Evolutionary conservation across 2,888 invertebrate species (phyloP).

Genomic region (Acronicta psi): DNA sequence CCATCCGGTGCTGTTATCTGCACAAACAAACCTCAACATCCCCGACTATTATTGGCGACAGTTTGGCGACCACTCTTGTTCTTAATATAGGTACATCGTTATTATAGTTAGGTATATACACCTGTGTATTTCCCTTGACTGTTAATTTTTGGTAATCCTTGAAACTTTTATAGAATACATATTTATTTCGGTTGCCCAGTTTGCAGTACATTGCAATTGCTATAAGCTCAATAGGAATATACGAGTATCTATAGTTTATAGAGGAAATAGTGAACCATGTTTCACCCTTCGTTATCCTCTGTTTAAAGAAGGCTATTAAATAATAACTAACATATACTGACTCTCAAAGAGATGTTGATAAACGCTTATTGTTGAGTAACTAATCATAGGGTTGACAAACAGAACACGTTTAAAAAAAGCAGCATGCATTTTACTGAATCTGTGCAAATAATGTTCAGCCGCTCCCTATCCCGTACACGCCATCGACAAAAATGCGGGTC

Average conservation of each 20-base stretch:
- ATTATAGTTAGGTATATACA: constrained; percentile 25
- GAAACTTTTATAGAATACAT: no score
- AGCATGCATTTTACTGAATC: constrained; percentile 26
- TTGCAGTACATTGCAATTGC: no score
- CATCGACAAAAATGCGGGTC: constrained; percentile 12
- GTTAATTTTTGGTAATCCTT: no score
- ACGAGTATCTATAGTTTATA: no score
- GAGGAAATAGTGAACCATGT: no score
- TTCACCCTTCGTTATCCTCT: no score
- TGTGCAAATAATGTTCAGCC: constrained; percentile 30
- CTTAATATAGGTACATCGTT: constrained; percentile 42
- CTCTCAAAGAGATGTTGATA: no score
- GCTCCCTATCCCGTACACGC: background rate
- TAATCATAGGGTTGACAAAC: constrained; percentile 25
- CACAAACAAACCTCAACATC: constrained; percentile 72
- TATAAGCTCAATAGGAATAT: constrained; percentile 2
- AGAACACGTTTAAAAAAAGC: constrained; percentile 18
- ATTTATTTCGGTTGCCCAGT: no score
- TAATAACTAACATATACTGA: no score
- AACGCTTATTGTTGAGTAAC: no score
- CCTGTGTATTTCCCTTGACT: constrained; percentile 12
- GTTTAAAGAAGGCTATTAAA: no score
- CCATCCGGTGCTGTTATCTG: constrained; percentile 68
- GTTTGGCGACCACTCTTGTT: constrained; percentile 53
- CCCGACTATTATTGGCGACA: constrained; percentile 60